A percentile compares a stretch with the other conserved stretches of the same genome.
Conservation (phyloP, 1,140 invertebrate species). For the Macrocentrus cingulum region DNA sequence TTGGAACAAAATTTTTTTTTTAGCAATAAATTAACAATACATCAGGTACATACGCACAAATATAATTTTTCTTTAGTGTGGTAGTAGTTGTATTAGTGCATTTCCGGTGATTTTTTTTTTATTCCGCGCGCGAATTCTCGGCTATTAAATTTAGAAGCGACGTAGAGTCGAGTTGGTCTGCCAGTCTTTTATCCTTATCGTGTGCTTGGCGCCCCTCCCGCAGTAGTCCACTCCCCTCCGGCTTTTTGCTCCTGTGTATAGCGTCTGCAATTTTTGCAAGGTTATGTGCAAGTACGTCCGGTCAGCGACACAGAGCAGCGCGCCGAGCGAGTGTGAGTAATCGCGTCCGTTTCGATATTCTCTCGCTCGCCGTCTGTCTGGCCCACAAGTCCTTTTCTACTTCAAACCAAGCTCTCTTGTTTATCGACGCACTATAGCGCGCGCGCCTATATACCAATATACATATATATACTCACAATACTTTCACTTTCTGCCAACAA, state of each 20-base stretch:
- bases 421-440: conserved; percentile 22
- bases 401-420: conserved; percentile 14
- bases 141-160: conserved; percentile 24
- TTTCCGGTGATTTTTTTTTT: not conserved
- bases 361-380: conserved; percentile 26
- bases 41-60: conserved; percentile 13
- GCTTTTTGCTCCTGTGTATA: not conserved
- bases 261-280: conserved; percentile 28
- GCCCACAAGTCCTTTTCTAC: conserved; percentile 22
- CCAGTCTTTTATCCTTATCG: conserved; percentile 18
- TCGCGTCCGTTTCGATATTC: conserved; percentile 22
- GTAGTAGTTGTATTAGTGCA: not conserved
- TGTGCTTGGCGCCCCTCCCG: not conserved
- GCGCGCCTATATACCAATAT: conserved; percentile 9
- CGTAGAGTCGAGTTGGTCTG: conserved; percentile 1
- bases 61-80: not conserved
- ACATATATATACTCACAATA: conserved; percentile 6
- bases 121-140: conserved; percentile 18
- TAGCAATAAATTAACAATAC: conserved; percentile 3
- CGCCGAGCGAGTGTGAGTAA: conserved; percentile 26
- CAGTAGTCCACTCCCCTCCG: not conserved
- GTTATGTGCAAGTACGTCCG: conserved; percentile 33
- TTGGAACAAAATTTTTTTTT: not conserved
- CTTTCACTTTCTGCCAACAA: conserved; percentile 17
- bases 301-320: conserved; percentile 32